phyloP scores from a whole-genome alignment of 1,140 invertebrate genomes.

The Ceratina australensis region DNA sequence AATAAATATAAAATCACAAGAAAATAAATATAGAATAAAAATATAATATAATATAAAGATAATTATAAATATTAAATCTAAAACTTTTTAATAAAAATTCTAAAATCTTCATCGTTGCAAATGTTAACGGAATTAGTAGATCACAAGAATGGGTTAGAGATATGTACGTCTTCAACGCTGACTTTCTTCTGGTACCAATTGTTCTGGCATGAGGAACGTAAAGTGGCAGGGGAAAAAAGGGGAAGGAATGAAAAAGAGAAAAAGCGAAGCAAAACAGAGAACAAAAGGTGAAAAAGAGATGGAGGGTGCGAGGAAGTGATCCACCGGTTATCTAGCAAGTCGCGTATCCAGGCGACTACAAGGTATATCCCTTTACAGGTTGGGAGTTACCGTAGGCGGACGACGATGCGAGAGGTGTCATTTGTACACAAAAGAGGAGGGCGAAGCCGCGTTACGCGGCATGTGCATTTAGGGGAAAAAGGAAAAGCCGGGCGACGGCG shows the following conservation, averaged over 20 bases:
- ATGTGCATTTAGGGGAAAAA: conserved; percentile 14
- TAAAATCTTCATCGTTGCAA: too few relatives aligned
- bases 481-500: conserved; percentile 10
- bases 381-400: conserved; percentile 24
- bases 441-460: conserved; percentile 30
- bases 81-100: too few relatives aligned
- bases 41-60: too few relatives aligned
- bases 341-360: conserved; percentile 44
- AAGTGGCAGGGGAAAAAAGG: conserved; percentile 20
- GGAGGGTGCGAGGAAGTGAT: background rate
- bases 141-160: background rate
- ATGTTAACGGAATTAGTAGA: too few relatives aligned
- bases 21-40: too few relatives aligned
- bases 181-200: conserved; percentile 31
- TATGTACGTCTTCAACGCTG: conserved; percentile 35
- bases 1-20: too few relatives aligned
- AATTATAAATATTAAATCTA: too few relatives aligned
- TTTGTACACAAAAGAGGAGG: conserved; percentile 47
- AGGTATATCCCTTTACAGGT: conserved; percentile 49
- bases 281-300: conserved; percentile 3
- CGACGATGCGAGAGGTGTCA: conserved; percentile 39
- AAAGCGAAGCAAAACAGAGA: background rate
- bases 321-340: conserved; percentile 47
- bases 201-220: conserved; percentile 23
- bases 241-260: background rate